Evolutionary conservation across 92 coral and sea anemone genomes (phyloP).

Genomic region (Phenganax subtilis): DNA sequence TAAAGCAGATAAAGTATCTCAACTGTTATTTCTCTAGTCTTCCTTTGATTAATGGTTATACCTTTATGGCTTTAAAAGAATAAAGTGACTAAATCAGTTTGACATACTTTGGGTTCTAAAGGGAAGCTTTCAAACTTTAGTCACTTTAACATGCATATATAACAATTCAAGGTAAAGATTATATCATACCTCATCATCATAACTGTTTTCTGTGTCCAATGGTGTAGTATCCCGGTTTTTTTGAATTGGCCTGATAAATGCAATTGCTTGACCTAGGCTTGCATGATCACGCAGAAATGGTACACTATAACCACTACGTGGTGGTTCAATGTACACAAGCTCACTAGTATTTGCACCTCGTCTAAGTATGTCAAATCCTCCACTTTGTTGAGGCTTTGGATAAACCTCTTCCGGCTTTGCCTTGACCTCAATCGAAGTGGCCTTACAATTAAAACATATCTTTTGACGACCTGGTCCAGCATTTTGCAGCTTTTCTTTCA

Average conservation of each 20-base stretch:
- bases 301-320: slow-evolving; percentile 25
- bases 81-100: too few relatives aligned
- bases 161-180: background rate
- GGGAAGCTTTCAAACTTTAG: too few relatives aligned
- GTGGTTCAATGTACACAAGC: slow-evolving; percentile 22
- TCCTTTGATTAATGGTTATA: too few relatives aligned
- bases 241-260: slow-evolving; percentile 29
- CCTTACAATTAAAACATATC: slow-evolving; percentile 33
- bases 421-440: slow-evolving; percentile 26
- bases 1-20: too few relatives aligned
- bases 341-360: slow-evolving; percentile 2
- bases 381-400: slow-evolving; percentile 31
- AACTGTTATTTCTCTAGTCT: too few relatives aligned
- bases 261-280: slow-evolving; percentile 27
- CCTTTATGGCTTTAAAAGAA: too few relatives aligned
- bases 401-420: slow-evolving; percentile 34
- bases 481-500: slow-evolving; percentile 33
- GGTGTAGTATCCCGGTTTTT: background rate
- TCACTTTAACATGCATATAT: too few relatives aligned
- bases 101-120: too few relatives aligned
- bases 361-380: slow-evolving; percentile 38
- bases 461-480: slow-evolving; percentile 45
- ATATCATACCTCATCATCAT: background rate
- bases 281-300: slow-evolving; percentile 17
- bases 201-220: background rate